These are phyloP conservation scores for Phylloscopus whistleri DNA, from an alignment of 2,113 vertebrate species.

Conservation along the genomic window DNA sequence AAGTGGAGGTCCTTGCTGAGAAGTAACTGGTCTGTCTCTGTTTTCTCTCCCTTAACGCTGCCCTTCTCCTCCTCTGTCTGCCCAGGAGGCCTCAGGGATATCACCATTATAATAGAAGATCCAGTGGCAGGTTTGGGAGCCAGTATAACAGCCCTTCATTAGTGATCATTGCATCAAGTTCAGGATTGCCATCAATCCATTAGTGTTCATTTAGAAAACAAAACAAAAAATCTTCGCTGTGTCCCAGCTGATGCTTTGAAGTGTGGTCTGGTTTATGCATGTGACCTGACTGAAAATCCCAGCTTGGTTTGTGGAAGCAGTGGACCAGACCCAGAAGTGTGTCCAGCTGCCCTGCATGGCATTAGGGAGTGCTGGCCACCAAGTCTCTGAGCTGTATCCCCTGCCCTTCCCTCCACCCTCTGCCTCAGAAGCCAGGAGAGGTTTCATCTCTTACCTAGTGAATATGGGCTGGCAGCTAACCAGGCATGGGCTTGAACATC, in stretches of 20 bases:
- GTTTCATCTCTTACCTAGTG: background rate
- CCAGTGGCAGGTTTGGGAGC: conserved; percentile 93
- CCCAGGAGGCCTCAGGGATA: conserved; percentile 87
- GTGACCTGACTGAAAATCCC: background rate
- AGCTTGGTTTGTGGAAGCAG: conserved; percentile 5
- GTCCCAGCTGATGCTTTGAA: background rate
- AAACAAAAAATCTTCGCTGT: background rate
- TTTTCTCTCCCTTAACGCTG: conserved; percentile 59
- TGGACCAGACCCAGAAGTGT: background rate
- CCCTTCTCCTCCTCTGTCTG: conserved; percentile 55
- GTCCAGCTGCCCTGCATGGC: conserved; percentile 12
- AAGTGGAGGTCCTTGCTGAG: background rate
- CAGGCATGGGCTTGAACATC: background rate
- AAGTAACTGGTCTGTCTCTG: conserved; percentile 48
- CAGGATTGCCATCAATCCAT: conserved; percentile 48
- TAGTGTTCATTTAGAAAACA: conserved; percentile 54
- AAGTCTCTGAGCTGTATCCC: background rate
- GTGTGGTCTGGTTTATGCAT: conserved; percentile 10
- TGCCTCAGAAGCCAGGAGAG: background rate
- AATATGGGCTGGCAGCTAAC: background rate
- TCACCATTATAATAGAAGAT: conserved; percentile 99
- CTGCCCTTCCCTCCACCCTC: background rate
- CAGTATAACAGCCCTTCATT: conserved; percentile 45
- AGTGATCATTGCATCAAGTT: conserved; percentile 43
- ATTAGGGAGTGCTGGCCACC: background rate